Percentiles rank a stretch among this genome's conserved stretches.
Conservation (phyloP, 2,888 invertebrate species). For the Acanthosepion lycidas region DNA sequence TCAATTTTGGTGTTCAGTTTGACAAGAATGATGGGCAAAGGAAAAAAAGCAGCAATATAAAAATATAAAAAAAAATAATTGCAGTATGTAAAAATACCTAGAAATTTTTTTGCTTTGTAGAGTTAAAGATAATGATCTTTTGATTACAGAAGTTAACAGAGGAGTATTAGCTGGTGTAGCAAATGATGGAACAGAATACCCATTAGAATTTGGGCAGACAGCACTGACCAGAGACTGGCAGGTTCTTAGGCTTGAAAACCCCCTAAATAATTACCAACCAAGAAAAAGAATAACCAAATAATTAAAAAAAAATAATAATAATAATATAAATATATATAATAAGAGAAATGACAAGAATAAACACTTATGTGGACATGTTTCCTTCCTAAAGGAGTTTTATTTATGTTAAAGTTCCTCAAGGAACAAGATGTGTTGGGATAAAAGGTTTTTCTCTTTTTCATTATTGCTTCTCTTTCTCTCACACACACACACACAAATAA, state of each 20-base stretch:
- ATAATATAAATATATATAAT: not conserved
- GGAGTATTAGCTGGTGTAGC: conserved; percentile 37
- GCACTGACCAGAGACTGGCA: conserved; percentile 43
- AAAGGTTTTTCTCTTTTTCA: too few relatives aligned
- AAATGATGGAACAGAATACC: conserved; percentile 36
- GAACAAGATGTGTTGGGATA: too few relatives aligned
- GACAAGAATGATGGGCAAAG: not conserved
- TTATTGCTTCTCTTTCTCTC: too few relatives aligned
- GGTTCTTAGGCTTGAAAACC: conserved; percentile 25
- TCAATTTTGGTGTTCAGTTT: not conserved
- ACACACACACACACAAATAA: too few relatives aligned
- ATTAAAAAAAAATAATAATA: not conserved
- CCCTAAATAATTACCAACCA: conserved; percentile 39
- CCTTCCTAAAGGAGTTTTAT: too few relatives aligned
- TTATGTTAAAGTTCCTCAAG: too few relatives aligned
- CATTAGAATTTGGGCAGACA: conserved; percentile 4
- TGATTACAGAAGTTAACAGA: not conserved
- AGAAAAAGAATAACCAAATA: conserved; percentile 37
- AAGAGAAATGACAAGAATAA: too few relatives aligned
- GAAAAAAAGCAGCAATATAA: not conserved
- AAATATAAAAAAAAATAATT: not conserved
- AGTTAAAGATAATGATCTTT: conserved; percentile 42
- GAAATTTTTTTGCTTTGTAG: conserved; percentile 15
- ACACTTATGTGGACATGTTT: too few relatives aligned
- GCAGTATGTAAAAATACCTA: conserved; percentile 39